Conservation (phyloP, 2,888 invertebrate species). For the Caenorhabditis auriculariae region DNA sequence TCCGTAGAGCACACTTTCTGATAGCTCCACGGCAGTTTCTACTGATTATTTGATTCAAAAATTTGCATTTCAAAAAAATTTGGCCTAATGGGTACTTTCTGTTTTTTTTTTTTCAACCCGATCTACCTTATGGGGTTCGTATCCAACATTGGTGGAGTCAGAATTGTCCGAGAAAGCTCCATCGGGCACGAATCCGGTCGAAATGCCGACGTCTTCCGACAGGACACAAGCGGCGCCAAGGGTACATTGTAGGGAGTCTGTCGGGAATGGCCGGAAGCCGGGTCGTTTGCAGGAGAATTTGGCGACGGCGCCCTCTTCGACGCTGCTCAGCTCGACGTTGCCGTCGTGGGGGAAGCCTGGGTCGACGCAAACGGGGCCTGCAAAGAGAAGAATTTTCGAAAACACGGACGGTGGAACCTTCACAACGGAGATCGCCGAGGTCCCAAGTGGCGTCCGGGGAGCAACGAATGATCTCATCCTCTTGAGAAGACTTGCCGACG, state of each 20-base stretch:
- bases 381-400: conserved; percentile 2
- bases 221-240: conserved; percentile 87
- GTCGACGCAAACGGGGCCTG: conserved; percentile 87
- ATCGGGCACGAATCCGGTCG: conserved; percentile 88
- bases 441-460: conserved; percentile 93
- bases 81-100: too few species aligned
- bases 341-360: conserved; percentile 92
- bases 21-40: too few species aligned
- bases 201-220: conserved; percentile 84
- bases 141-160: conserved; percentile 70
- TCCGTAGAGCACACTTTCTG: too few species aligned
- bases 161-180: conserved; percentile 82
- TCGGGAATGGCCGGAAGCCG: conserved; percentile 66
- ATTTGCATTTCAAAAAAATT: too few species aligned
- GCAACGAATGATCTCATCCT: conserved; percentile 86
- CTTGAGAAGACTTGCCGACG: conserved; percentile 85
- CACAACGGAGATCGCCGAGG: conserved; percentile 90
- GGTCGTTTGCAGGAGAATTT: conserved; percentile 85
- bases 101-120: too few species aligned
- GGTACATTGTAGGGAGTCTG: conserved; percentile 51
- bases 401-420: conserved; percentile 69
- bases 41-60: too few species aligned
- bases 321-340: conserved; percentile 75
- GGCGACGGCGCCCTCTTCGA: conserved; percentile 80
- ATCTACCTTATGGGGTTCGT: conserved; percentile 68